Evolutionary conservation across 2,888 invertebrate genomes (phyloP), one percentile per base, ranked within the genome.

Genomic region (Chromoteleia sp.): DNA sequence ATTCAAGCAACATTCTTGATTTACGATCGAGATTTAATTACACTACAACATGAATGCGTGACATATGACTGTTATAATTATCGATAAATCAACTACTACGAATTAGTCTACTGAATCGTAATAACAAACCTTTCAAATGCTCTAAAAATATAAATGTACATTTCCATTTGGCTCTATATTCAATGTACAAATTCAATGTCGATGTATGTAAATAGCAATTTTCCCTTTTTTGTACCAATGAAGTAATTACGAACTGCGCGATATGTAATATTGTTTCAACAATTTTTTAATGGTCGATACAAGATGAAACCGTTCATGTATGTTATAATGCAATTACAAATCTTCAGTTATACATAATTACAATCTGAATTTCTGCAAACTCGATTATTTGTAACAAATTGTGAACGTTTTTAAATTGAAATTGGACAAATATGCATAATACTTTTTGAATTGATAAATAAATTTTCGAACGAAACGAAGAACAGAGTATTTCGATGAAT

Each of bases 21-120:
- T 76, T 68, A 76, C 59, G 59, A 59, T 50, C n/a, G 30, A 45
- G 25, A 67, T 76, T 68, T 76, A 67, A 76, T 75, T 76, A 76
- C 59, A 52, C 30, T 41, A 21, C 21, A 59, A 59, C 75, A 52
- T 43, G 67, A 50, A 39, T 50, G 41, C 67, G 52, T 67, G 59
- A 76, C 45, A 36, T 52, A n/a, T 61, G 45, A 68, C 50, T 68
- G 33, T 67, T 76, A 76, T 68, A 76, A 61, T 76, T 76, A 76
- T 41, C 50, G 52, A 61, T 29, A 68, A 54, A 59, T 76, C 67
- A 58, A 41, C 59, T 68, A n/a, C 33, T 29, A 52, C 36, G 45
- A 17, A 59, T 76, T 61, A 54, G 52, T 54, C 17, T 43, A 36
- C 52, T 68, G 76, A 65, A 25, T 45, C 61, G 52, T 68, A 59